Evolutionary conservation across 2,113 vertebrate species (phyloP).

Genomic region (Galemys pyrenaicus): DNA sequence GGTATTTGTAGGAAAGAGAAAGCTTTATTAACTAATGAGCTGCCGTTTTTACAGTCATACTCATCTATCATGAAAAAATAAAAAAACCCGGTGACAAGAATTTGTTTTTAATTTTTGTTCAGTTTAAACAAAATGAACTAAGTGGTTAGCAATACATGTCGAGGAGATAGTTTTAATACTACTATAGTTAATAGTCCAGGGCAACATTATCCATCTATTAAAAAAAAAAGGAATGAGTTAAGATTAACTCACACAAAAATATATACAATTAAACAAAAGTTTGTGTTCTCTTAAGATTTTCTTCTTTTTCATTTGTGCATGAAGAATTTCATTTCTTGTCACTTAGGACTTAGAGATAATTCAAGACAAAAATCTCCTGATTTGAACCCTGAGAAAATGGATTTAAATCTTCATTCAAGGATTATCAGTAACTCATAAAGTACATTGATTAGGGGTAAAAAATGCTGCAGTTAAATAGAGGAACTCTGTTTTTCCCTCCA

Average conservation of each 20-base stretch:
- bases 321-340: background rate
- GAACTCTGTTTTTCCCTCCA: background rate
- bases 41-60: background rate
- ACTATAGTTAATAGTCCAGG: background rate
- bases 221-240: background rate
- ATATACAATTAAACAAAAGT: too few species aligned
- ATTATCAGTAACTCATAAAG: background rate
- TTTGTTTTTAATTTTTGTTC: background rate
- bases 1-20: background rate
- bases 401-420: background rate
- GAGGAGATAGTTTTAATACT: background rate
- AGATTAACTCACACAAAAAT: background rate
- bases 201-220: background rate
- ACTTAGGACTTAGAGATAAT: background rate
- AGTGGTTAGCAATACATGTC: background rate
- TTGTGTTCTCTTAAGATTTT: background rate
- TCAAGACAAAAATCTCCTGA: background rate
- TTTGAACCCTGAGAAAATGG: background rate
- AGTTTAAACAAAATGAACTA: conserved; percentile 1
- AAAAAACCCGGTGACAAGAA: background rate
- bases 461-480: background rate
- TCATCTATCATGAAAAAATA: background rate
- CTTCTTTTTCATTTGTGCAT: background rate
- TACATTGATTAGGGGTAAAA: background rate
- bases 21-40: background rate